Conservation (phyloP, 1,140 invertebrate genomes). For the Anoplolepis gracilipes region DNA sequence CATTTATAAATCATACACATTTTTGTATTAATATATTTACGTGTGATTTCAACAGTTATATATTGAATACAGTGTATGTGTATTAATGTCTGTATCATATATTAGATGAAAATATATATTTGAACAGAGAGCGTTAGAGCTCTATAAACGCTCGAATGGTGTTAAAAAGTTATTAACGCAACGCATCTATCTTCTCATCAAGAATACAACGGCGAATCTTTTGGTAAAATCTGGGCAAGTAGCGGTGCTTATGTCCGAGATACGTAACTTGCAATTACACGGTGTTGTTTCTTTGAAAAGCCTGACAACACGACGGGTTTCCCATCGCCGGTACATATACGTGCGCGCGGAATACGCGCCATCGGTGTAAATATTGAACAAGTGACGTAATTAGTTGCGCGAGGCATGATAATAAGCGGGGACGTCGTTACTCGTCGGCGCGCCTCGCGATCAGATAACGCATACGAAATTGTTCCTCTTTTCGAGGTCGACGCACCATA, state of each 20-base stretch:
- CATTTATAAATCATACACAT: neutral
- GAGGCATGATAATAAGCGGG: constrained; percentile 75
- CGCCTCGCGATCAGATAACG: constrained; percentile 77
- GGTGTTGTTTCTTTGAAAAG: neutral
- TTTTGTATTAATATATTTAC: neutral
- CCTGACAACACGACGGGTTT: neutral
- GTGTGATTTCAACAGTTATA: neutral
- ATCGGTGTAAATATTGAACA: constrained; percentile 51
- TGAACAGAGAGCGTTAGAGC: neutral
- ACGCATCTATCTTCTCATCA: neutral
- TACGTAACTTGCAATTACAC: neutral
- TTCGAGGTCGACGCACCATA: constrained; percentile 45
- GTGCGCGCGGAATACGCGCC: neutral
- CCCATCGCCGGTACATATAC: neutral
- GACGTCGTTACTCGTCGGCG: constrained; percentile 59
- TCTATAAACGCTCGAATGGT: neutral
- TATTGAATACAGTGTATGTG: neutral
- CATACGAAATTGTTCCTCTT: constrained; percentile 57
- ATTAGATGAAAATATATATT: neutral
- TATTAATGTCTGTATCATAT: neutral
- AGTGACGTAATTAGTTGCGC: constrained; percentile 71
- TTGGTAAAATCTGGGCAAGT: neutral
- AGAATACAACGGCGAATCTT: neutral
- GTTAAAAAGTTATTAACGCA: neutral
- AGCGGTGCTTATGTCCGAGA: neutral